A percentile compares a stretch with the other conserved stretches of the same genome.
Conservation (phyloP, 64 coral and sea anemone species). For the Actinia tenebrosa region DNA sequence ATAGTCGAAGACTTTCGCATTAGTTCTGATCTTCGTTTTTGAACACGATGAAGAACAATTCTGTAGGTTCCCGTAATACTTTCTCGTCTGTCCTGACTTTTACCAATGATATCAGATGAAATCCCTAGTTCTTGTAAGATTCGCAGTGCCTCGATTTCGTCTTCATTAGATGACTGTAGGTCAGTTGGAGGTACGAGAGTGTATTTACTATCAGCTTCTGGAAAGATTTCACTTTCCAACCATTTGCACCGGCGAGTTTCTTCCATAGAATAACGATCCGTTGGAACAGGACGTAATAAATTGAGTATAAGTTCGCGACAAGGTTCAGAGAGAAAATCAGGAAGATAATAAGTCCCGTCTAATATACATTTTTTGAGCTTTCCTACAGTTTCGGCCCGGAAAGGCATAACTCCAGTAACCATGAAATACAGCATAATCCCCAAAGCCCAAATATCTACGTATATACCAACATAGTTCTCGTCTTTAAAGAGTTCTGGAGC, state of each 20-base stretch:
- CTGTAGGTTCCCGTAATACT: constrained; percentile 90
- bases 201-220: constrained; percentile 65
- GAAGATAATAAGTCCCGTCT: constrained; percentile 89
- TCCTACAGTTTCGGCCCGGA: constrained; percentile 91
- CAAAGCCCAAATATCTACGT: constrained; percentile 95
- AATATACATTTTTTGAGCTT: constrained; percentile 96
- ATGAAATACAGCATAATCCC: constrained; percentile 96
- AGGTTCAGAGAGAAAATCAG: constrained; percentile 89
- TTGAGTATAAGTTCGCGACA: constrained; percentile 85
- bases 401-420: constrained; percentile 98
- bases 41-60: constrained; percentile 85
- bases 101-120: constrained; percentile 51
- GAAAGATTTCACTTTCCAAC: constrained; percentile 82
- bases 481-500: constrained; percentile 98
- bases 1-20: constrained; percentile 69
- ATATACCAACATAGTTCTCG: constrained; percentile 93
- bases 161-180: constrained; percentile 35
- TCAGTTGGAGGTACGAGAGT: constrained; percentile 51
- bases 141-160: constrained; percentile 71
- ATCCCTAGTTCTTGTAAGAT: constrained; percentile 71
- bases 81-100: constrained; percentile 66
- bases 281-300: constrained; percentile 78
- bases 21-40: constrained; percentile 69
- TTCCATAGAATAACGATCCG: constrained; percentile 91
- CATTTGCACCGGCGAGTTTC: constrained; percentile 73